Conservation (phyloP, 1,140 invertebrate species). For the Pogonognathellus flavescens region DNA sequence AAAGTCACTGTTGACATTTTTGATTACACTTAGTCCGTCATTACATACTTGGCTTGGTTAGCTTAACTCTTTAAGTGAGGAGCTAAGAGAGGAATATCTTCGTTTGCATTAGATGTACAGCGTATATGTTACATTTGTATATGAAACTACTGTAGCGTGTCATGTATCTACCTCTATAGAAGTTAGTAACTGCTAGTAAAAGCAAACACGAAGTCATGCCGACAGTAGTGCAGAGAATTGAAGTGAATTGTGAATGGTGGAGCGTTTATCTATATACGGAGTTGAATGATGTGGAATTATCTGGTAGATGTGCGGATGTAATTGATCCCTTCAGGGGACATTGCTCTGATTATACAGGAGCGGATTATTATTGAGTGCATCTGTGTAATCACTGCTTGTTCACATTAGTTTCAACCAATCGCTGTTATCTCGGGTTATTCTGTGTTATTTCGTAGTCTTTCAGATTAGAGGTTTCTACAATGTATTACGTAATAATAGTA, state of each 20-base stretch:
- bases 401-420: slow-evolving; percentile 29
- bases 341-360: slow-evolving; percentile 48
- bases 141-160: no score
- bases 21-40: neutral
- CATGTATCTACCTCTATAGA: neutral
- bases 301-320: slow-evolving; percentile 40
- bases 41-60: slow-evolving; percentile 11
- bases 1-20: slow-evolving; percentile 42
- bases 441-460: slow-evolving; percentile 39
- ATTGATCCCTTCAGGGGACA: slow-evolving; percentile 47
- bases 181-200: neutral
- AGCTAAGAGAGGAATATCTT: neutral
- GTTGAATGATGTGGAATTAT: slow-evolving; percentile 30
- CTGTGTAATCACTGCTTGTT: slow-evolving; percentile 44
- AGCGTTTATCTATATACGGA: slow-evolving; percentile 33
- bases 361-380: slow-evolving; percentile 50
- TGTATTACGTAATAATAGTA: slow-evolving; percentile 25
- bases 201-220: neutral
- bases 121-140: no score
- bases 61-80: neutral
- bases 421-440: slow-evolving; percentile 20
- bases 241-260: slow-evolving; percentile 44
- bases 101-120: neutral
- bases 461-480: slow-evolving; percentile 26
- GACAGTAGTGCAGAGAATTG: neutral